These are phyloP conservation scores for Sitodiplosis mosellana DNA, from an alignment of 1,140 invertebrate genomes.

Conservation along the genomic window DNA sequence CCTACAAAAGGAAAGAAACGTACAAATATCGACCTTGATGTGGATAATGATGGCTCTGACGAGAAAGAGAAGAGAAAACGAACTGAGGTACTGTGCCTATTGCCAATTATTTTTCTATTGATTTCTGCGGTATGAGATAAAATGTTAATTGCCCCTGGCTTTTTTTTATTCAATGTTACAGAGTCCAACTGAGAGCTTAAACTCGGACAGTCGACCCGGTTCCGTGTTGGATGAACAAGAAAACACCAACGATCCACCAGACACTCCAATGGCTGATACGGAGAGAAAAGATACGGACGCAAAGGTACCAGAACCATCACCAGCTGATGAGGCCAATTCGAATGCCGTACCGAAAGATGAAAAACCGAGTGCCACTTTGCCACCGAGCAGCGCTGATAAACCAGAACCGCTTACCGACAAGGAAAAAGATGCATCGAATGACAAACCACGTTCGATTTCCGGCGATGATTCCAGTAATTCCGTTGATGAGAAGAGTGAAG, in stretches of 20 bases:
- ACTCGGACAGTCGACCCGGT: slow-evolving; percentile 49
- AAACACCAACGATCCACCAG: slow-evolving; percentile 22
- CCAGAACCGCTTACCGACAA: too few relatives aligned
- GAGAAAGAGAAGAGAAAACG: slow-evolving; percentile 52
- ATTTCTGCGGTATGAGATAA: neutral
- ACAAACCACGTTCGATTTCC: neutral
- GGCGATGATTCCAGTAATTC: neutral
- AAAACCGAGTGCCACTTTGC: too few relatives aligned
- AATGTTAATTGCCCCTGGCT: neutral
- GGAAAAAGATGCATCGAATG: too few relatives aligned
- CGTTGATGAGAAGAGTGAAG: too few relatives aligned
- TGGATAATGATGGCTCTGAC: slow-evolving; percentile 25
- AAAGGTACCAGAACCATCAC: neutral
- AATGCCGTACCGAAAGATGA: neutral
- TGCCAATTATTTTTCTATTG: neutral
- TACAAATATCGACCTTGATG: slow-evolving; percentile 14
- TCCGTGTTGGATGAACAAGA: slow-evolving; percentile 59
- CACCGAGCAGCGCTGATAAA: too few relatives aligned
- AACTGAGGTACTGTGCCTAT: slow-evolving; percentile 24
- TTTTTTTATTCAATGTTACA: too few relatives aligned
- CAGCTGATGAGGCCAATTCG: neutral
- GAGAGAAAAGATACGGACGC: neutral
- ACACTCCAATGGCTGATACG: slow-evolving; percentile 1
- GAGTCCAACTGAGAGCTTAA: slow-evolving; percentile 62
- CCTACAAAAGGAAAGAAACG: slow-evolving; percentile 56